Percentiles rank a stretch among this genome's conserved stretches.
Conservation (phyloP, 2,113 vertebrate genomes). For the Antechinus stuartii region DNA sequence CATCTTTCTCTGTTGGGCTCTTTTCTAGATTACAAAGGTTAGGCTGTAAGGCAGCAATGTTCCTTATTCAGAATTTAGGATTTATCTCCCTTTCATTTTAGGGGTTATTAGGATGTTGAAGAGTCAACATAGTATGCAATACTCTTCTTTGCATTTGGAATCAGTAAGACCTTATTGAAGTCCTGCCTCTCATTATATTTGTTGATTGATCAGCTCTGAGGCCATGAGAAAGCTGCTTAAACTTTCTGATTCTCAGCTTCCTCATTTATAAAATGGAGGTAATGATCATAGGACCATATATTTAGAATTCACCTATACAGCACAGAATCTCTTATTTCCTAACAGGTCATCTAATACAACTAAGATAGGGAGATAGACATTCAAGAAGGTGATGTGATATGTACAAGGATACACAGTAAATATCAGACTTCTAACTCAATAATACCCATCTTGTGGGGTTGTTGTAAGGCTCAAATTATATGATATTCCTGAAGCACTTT, state of each 20-base stretch:
- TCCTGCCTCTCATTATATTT: neutral
- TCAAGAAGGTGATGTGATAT: neutral
- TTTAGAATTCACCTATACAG: too few species aligned
- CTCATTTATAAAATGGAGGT: neutral
- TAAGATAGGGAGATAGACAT: neutral
- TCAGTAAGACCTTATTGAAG: neutral
- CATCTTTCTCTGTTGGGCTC: neutral
- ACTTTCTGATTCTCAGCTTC: neutral
- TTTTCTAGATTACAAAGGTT: neutral
- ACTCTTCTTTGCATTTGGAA: too few species aligned
- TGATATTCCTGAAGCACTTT: neutral
- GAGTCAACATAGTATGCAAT: neutral
- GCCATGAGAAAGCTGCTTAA: neutral
- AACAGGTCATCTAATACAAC: neutral
- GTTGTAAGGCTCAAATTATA: neutral
- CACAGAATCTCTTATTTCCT: neutral
- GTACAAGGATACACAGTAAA: neutral
- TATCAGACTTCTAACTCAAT: neutral
- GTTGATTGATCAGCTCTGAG: neutral
- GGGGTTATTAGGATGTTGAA: neutral
- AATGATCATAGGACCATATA: neutral
- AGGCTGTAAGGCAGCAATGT: neutral
- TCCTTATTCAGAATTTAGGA: neutral
- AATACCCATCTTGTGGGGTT: neutral
- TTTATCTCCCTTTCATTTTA: slow-evolving; percentile 14